Conservation (phyloP, 2,113 vertebrate species). For the Formicarius rufipectus region DNA sequence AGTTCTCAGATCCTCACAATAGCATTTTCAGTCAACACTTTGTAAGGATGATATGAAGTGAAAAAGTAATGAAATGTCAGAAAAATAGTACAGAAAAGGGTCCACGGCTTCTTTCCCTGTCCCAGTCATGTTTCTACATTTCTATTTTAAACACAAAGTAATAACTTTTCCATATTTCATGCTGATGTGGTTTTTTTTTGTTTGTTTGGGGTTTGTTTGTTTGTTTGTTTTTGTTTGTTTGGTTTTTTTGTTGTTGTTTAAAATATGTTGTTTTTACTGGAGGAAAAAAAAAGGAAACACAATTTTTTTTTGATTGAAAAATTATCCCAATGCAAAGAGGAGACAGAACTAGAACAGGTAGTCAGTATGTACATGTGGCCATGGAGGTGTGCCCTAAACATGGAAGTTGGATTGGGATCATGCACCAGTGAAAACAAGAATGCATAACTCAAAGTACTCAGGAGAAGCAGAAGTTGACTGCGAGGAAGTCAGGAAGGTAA, state of each 20-base stretch:
- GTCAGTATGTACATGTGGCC: rapidly evolving
- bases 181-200: not conserved
- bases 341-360: not conserved
- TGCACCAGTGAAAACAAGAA: not conserved
- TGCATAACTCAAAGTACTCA: not conserved
- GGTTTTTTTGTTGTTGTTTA: not conserved
- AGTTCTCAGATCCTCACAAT: not conserved
- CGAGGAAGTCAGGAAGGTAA: not conserved
- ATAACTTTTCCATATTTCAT: not conserved
- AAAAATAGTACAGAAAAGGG: not conserved
- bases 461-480: not conserved
- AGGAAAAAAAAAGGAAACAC: rapidly evolving
- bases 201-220: too few relatives aligned
- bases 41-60: not conserved
- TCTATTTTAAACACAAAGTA: not conserved
- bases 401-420: not conserved
- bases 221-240: too few relatives aligned
- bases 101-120: not conserved
- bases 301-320: not conserved
- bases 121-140: not conserved
- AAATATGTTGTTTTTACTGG: not conserved
- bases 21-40: not conserved
- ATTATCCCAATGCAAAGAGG: not conserved
- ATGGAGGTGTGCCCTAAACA: not conserved
- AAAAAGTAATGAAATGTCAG: not conserved